phyloP scores from a whole-genome alignment of 2,888 invertebrate species.

The Podabrus alpinus region DNA sequence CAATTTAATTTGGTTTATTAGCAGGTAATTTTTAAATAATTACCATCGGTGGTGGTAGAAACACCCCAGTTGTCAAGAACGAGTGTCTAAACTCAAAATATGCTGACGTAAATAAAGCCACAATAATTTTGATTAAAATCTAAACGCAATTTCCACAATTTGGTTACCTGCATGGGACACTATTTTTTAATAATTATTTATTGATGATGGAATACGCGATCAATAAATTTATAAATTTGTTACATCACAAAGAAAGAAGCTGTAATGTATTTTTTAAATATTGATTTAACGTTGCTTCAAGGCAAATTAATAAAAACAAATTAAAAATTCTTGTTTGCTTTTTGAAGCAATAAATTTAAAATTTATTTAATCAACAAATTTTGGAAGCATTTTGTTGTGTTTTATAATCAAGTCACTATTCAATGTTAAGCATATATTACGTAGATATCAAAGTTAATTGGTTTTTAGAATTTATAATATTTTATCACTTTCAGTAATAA shows the following conservation, averaged over 20 bases:
- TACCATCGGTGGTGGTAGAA: not conserved
- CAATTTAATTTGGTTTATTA: not conserved
- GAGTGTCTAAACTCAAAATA: not conserved
- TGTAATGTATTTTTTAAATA: not conserved
- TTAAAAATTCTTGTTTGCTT: not conserved
- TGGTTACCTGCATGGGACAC: not conserved
- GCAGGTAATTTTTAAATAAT: not conserved
- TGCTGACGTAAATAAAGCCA: not conserved
- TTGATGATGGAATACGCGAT: not conserved
- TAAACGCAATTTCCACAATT: not conserved
- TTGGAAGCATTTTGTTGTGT: not conserved
- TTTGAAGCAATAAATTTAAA: not conserved
- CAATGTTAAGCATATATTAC: not conserved
- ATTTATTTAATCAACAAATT: not conserved
- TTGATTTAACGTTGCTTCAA: not conserved
- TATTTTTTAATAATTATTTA: not conserved
- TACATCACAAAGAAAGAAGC: not conserved
- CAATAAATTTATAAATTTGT: not conserved
- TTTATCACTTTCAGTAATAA: conserved; percentile 21
- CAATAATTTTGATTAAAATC: not conserved
- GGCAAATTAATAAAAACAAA: not conserved
- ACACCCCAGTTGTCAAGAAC: not conserved
- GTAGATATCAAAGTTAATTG: not conserved
- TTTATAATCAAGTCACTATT: not conserved
- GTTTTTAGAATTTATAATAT: conserved; percentile 12